phyloP scores from a whole-genome alignment of 2,113 vertebrate genomes.

The Labrus mixtus region DNA sequence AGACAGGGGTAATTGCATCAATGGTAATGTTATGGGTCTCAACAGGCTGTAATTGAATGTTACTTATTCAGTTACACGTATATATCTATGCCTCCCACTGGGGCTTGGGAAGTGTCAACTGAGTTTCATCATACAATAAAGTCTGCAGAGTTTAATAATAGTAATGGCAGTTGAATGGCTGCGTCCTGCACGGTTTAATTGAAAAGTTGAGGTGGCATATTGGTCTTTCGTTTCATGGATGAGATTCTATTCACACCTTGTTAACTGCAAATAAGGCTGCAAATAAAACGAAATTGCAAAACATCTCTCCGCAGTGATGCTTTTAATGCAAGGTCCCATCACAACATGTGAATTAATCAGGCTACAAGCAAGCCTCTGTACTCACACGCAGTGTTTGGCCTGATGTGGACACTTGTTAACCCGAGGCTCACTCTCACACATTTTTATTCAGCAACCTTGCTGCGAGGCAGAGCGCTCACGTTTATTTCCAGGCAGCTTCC shows the following conservation, averaged over 20 bases:
- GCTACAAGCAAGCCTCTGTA: slow-evolving; percentile 26
- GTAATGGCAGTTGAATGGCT: slow-evolving; percentile 55
- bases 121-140: slow-evolving; percentile 51
- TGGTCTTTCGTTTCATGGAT: slow-evolving; percentile 52
- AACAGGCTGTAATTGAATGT: slow-evolving; percentile 71
- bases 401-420: slow-evolving; percentile 51
- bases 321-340: slow-evolving; percentile 33
- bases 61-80: slow-evolving; percentile 69
- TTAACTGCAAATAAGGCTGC: not conserved
- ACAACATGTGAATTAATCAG: slow-evolving; percentile 33
- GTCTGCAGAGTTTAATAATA: slow-evolving; percentile 54
- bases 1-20: slow-evolving; percentile 65
- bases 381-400: slow-evolving; percentile 10
- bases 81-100: slow-evolving; percentile 56
- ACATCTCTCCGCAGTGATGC: slow-evolving; percentile 17
- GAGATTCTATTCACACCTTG: slow-evolving; percentile 49
- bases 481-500: slow-evolving; percentile 30
- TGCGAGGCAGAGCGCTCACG: slow-evolving; percentile 31
- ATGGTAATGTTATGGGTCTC: slow-evolving; percentile 56
- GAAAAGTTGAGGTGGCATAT: slow-evolving; percentile 59
- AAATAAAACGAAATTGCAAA: slow-evolving; percentile 13
- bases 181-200: slow-evolving; percentile 54
- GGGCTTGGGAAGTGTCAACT: slow-evolving; percentile 48
- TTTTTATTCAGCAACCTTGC: slow-evolving; percentile 56
- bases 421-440: slow-evolving; percentile 33